Conservation (phyloP, 1,140 invertebrate species). For the Episyrphus balteatus region DNA sequence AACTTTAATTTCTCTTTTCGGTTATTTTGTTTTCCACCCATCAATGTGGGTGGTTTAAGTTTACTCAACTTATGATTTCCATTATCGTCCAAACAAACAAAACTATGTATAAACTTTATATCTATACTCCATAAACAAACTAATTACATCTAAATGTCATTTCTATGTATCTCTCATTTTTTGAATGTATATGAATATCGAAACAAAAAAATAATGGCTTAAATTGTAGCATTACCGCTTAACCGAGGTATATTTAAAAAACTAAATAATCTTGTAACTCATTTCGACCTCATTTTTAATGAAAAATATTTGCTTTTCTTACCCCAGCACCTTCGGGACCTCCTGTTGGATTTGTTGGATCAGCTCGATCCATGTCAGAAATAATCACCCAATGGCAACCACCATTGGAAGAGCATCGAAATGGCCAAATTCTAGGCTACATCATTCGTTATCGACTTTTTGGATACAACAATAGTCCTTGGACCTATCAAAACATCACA, state of each 20-base stretch:
- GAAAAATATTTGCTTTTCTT: background rate
- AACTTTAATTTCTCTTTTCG: background rate
- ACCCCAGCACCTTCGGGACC: constrained; percentile 75
- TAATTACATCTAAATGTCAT: background rate
- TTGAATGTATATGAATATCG: background rate
- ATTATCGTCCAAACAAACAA: too few species aligned
- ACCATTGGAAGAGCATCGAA: constrained; percentile 82
- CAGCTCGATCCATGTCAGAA: constrained; percentile 82
- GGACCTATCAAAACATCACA: constrained; percentile 82
- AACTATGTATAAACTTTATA: background rate
- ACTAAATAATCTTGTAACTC: constrained; percentile 3
- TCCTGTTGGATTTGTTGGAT: constrained; percentile 80
- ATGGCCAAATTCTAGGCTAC: constrained; percentile 90
- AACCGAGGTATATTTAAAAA: constrained; percentile 27
- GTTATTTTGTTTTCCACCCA: too few species aligned
- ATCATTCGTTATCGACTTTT: constrained; percentile 80
- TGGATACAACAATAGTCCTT: constrained; percentile 82
- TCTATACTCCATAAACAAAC: background rate
- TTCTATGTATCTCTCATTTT: background rate
- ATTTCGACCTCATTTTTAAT: background rate
- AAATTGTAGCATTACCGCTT: constrained; percentile 33
- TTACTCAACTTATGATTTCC: too few species aligned
- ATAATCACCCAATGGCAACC: constrained; percentile 97
- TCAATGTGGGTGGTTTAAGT: too few species aligned
- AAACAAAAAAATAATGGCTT: background rate